Evolutionary conservation across 2,113 vertebrate species (phyloP).

Genomic region (Aphelocoma coerulescens): DNA sequence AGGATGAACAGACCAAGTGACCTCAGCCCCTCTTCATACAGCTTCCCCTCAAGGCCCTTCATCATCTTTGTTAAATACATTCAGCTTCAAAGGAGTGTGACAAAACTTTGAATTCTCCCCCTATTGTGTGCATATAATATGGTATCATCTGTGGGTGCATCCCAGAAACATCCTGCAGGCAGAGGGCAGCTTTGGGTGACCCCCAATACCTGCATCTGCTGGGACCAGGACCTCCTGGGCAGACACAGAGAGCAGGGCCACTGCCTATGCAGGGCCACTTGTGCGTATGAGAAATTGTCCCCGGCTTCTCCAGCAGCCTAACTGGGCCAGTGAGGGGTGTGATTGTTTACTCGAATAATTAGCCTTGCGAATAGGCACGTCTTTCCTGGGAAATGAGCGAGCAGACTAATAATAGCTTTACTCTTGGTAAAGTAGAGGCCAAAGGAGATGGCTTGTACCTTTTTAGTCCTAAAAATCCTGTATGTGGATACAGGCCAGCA

Average conservation of each 20-base stretch:
- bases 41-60: not conserved
- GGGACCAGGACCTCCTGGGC: accelerated
- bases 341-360: not conserved
- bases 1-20: not conserved
- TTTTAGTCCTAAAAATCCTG: not conserved
- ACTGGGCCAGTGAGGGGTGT: slow-evolving; percentile 10
- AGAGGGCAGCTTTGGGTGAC: not conserved
- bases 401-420: not conserved
- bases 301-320: not conserved
- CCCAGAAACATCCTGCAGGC: not conserved
- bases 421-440: not conserved
- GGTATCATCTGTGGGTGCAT: not conserved
- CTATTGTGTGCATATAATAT: not conserved
- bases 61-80: not conserved
- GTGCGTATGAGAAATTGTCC: not conserved
- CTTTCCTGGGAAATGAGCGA: not conserved
- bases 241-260: not conserved
- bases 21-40: accelerated
- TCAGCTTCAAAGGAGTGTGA: not conserved
- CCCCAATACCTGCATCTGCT: not conserved
- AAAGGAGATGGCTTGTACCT: not conserved
- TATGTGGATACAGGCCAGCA: not conserved
- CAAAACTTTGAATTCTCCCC: not conserved
- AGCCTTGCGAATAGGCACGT: not conserved
- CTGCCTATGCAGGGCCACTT: not conserved